Evolutionary conservation across 2,888 invertebrate genomes (phyloP).

Genomic region (Philaethria dido): DNA sequence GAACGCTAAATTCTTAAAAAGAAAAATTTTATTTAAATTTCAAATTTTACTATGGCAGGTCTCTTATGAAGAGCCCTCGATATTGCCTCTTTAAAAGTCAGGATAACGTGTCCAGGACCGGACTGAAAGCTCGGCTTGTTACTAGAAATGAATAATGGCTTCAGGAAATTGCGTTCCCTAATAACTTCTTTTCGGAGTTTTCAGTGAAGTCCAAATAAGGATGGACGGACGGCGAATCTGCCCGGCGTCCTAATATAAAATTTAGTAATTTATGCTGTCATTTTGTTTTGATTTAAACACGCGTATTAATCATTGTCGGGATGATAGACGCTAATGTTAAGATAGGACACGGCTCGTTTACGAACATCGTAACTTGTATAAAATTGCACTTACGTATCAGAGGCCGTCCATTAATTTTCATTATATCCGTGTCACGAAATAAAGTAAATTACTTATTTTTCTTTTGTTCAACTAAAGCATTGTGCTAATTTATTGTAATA

Average conservation of each 20-base stretch:
- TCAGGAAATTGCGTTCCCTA: conserved; percentile 73
- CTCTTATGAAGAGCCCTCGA: conserved; percentile 36
- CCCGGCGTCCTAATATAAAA: conserved; percentile 61
- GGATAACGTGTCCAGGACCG: conserved; percentile 35
- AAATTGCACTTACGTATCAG: conserved; percentile 18
- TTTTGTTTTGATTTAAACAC: conserved; percentile 59
- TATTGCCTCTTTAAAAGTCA: conserved; percentile 38
- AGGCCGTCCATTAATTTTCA: conserved; percentile 16
- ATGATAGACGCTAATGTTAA: conserved; percentile 35
- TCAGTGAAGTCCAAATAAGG: conserved; percentile 68
- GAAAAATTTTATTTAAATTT: conserved; percentile 19
- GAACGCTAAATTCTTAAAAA: neutral
- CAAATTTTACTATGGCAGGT: conserved; percentile 25
- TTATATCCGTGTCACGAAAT: conserved; percentile 16
- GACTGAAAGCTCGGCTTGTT: conserved; percentile 54
- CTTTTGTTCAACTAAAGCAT: conserved; percentile 2
- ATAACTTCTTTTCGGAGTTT: conserved; percentile 72
- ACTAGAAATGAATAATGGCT: conserved; percentile 75
- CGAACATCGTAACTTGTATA: conserved; percentile 19
- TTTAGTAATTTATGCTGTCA: conserved; percentile 61
- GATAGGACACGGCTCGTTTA: conserved; percentile 28
- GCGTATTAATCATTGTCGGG: conserved; percentile 43
- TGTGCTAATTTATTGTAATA: neutral
- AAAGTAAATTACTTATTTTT: conserved; percentile 12
- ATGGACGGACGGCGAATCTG: conserved; percentile 49